A percentile compares a stretch with the other conserved stretches of the same genome.
Evolutionary conservation across 1,140 invertebrate species (phyloP).

Genomic region (Myzus persicae): DNA sequence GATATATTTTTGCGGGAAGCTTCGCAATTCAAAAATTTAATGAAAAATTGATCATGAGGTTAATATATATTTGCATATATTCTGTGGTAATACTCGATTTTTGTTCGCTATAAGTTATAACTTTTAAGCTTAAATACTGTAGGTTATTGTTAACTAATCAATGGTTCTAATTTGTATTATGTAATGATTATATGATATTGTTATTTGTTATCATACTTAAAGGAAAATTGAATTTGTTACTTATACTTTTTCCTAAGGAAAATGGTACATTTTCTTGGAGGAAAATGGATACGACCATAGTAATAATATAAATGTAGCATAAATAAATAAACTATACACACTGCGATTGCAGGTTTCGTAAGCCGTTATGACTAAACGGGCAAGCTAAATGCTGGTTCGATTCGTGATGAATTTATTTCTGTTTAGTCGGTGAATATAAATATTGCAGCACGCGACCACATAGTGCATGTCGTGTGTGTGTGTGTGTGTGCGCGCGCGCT

Average conservation of each 20-base stretch:
- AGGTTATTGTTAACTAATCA: neutral
- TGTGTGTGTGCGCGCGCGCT: neutral
- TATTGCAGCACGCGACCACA: neutral
- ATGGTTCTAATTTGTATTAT: neutral
- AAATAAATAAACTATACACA: neutral
- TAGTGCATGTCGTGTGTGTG: neutral
- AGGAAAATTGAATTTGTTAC: neutral
- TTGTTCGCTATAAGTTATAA: too few relatives aligned
- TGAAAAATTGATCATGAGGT: neutral
- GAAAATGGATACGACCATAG: neutral
- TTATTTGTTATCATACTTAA: neutral
- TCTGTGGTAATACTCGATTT: neutral
- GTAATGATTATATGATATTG: neutral
- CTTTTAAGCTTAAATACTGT: neutral
- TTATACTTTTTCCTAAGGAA: neutral
- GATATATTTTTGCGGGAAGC: too few relatives aligned
- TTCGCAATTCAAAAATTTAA: neutral
- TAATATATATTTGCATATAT: neutral
- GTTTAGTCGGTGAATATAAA: neutral
- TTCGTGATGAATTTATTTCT: neutral
- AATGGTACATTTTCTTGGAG: neutral
- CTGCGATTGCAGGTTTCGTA: neutral
- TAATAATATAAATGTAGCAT: neutral
- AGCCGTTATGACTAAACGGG: neutral
- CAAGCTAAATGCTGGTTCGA: neutral